Conservation (phyloP, 2,888 invertebrate species). For the Tethea ocularis region DNA sequence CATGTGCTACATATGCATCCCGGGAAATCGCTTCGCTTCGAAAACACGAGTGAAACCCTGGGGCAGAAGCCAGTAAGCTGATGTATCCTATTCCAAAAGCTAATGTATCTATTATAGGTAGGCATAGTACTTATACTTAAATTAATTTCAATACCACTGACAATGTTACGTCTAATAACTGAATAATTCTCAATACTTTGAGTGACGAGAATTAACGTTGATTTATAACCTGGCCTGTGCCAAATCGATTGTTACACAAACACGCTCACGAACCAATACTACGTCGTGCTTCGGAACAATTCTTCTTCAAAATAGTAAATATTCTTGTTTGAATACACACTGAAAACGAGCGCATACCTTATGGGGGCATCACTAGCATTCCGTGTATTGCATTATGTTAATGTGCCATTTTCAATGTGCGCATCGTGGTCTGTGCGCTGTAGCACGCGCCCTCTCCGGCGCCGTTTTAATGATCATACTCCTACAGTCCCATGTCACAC, state of each 20-base stretch:
- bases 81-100: no score
- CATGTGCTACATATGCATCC: no score
- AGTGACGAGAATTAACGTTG: not conserved
- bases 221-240: slow-evolving; percentile 26
- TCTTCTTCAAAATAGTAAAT: slow-evolving; percentile 42
- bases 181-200: not conserved
- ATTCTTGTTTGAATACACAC: slow-evolving; percentile 53
- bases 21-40: no score
- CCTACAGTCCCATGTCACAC: slow-evolving; percentile 31
- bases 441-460: slow-evolving; percentile 64
- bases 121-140: no score
- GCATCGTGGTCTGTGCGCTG: slow-evolving; percentile 56
- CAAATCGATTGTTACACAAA: slow-evolving; percentile 21
- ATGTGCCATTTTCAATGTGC: slow-evolving; percentile 76
- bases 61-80: no score
- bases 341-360: slow-evolving; percentile 52
- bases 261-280: slow-evolving; percentile 9
- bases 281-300: slow-evolving; percentile 44
- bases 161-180: not conserved
- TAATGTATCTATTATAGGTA: not conserved
- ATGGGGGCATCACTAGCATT: slow-evolving; percentile 71
- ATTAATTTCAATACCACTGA: no score
- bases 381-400: slow-evolving; percentile 78
- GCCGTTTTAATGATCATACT: slow-evolving; percentile 39
- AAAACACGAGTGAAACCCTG: no score